Percentiles rank a stretch among this genome's conserved stretches.
Evolutionary conservation across 2,888 invertebrate genomes (phyloP).

Genomic region (Hartigia nigra): DNA sequence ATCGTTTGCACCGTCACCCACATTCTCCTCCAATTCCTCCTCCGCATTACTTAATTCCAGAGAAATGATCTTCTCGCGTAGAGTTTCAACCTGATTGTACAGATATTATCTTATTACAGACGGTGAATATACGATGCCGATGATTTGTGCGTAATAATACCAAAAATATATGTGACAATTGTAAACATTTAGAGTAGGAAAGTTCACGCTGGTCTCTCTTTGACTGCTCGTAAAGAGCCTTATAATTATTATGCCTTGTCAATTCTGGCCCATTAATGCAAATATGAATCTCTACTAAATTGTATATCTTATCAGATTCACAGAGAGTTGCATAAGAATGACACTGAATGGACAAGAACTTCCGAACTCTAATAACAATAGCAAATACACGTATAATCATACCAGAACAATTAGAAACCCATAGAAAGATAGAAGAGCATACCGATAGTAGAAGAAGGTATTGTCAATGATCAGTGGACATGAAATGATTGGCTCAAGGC

Average conservation of each 20-base stretch:
- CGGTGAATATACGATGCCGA: constrained; percentile 4
- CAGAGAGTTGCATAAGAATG: background rate
- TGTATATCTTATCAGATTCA: background rate
- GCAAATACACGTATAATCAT: background rate
- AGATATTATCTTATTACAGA: constrained; percentile 25
- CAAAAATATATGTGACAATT: background rate
- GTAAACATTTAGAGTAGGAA: background rate
- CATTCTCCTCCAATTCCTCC: constrained; percentile 67
- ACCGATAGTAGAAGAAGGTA: constrained; percentile 51
- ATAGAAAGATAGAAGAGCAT: constrained; percentile 16
- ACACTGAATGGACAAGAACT: background rate
- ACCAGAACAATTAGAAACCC: background rate
- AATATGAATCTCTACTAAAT: background rate
- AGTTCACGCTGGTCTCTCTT: background rate
- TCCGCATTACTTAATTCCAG: constrained; percentile 81
- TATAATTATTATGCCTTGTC: background rate
- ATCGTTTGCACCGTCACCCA: constrained; percentile 58
- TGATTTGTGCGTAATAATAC: background rate
- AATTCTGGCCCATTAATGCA: background rate
- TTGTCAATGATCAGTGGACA: constrained; percentile 58
- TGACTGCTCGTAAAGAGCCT: background rate
- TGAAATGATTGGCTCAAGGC: constrained; percentile 58
- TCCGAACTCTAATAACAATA: background rate
- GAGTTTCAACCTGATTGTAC: constrained; percentile 82
- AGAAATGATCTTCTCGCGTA: constrained; percentile 91